Percentiles rank a stretch among this genome's conserved stretches.
phyloP scores from a whole-genome alignment of 30 jellyfish, hydroid and myxozoan genomes.

The Cassiopea andromeda region DNA sequence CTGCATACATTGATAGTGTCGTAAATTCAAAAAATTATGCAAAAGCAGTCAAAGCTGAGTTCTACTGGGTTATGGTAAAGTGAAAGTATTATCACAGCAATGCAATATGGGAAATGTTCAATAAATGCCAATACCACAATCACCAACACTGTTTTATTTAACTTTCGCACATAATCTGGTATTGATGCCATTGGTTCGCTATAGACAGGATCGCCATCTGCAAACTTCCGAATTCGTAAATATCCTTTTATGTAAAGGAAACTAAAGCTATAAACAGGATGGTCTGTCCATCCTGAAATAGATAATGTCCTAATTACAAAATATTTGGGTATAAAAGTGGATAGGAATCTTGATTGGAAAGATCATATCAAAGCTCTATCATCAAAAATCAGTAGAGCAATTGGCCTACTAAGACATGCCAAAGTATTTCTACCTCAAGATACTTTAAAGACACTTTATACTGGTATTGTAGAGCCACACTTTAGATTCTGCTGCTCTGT shows the following conservation, averaged over 20 bases:
- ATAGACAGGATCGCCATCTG: conserved; percentile 12
- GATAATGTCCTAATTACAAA: too few relatives aligned
- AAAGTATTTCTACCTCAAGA: too few relatives aligned
- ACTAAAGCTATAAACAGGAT: too few relatives aligned
- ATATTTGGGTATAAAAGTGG: too few relatives aligned
- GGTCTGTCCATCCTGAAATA: too few relatives aligned
- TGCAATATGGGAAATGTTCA: background rate
- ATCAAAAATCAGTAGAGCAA: too few relatives aligned
- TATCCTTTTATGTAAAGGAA: background rate
- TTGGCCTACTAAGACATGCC: too few relatives aligned
- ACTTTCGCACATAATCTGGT: conserved; percentile 10
- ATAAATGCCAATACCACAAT: background rate
- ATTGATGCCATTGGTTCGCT: background rate
- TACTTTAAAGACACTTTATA: too few relatives aligned
- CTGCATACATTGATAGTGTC: background rate
- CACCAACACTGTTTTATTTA: background rate
- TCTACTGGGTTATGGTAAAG: background rate
- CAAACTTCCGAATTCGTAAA: conserved; percentile 6
- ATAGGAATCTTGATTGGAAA: too few relatives aligned
- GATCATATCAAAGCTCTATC: too few relatives aligned
- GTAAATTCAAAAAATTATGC: background rate
- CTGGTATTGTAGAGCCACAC: too few relatives aligned
- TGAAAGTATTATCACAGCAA: background rate
- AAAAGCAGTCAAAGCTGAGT: background rate
- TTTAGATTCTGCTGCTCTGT: too few relatives aligned